Evolutionary conservation across 35 echinoderm and acorn worm species (phyloP), one percentile per base, ranked within the genome.

Genomic region (Anneissia japonica): DNA sequence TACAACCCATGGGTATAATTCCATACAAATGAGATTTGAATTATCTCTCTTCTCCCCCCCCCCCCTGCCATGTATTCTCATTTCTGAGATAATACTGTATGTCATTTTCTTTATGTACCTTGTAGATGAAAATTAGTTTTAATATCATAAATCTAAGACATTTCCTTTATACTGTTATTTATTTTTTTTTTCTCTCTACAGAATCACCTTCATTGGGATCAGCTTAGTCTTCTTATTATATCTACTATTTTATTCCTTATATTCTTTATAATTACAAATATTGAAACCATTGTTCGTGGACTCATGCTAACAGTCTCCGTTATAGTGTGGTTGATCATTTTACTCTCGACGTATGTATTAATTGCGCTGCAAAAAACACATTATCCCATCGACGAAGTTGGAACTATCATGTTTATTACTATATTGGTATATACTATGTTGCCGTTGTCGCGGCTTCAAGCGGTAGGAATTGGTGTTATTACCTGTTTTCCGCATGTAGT

Each of bases 401-500:
- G 82, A 10, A 45, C 85, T 38, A 80, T 91, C 31, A 85, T 91
- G 0, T 86, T 91, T 21, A 86, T 82, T 11, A 85, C 85, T 45
- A 32, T 91, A 34, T 79, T 76, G 46, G 36, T 84, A 0, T 91
- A 91, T 35, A 91, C 83, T 40, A 80, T 91, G 82, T 64, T 91
- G 26, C 89, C 89, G 16, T 30, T 91, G 4, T 86, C 89, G 3
- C 45, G 51, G 35, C 85, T 37, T 36, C 46, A 82, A 36, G 82
- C 89, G 13, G 34, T 84, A n/a, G 31, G 79, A 30, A 83, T 83
- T 31, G 82, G 82, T 29, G 74, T 74, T 74, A 79, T 73, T 30
- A 91, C 89, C 0, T 91, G 82, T 72, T 30, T 91, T 30, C 89
- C 89, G 4, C 89, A 91, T 84, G 23, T 81, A 11, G 13, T 81